These are phyloP conservation scores for Prinia subflava DNA, from an alignment of 2,113 vertebrate genomes.

Conservation along the genomic window DNA sequence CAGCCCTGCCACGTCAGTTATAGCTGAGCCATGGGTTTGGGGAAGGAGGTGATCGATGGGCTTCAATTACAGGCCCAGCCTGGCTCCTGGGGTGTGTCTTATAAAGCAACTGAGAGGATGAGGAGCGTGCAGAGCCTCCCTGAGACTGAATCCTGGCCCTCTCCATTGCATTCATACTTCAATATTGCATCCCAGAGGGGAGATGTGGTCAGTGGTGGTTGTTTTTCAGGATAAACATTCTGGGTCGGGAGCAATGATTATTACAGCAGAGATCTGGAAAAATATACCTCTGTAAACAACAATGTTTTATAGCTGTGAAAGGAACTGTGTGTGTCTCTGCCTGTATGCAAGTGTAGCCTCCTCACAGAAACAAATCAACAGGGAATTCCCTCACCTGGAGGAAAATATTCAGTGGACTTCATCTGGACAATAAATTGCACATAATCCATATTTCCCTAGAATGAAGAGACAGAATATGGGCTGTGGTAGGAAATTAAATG, in stretches of 20 bases:
- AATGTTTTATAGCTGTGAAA: neutral
- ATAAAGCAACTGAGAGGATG: neutral
- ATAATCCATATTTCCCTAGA: neutral
- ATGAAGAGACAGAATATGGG: neutral
- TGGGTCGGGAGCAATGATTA: neutral
- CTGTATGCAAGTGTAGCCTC: accelerated
- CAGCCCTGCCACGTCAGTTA: constrained; percentile 5
- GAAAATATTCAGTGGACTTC: neutral
- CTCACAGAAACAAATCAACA: neutral
- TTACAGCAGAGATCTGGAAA: neutral
- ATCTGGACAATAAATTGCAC: neutral
- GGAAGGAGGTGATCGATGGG: constrained; percentile 26
- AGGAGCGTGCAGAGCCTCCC: neutral
- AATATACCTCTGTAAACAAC: neutral
- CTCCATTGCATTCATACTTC: neutral
- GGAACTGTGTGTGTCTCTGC: neutral
- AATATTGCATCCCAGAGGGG: neutral
- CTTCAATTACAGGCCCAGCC: neutral
- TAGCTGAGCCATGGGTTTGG: constrained; percentile 30
- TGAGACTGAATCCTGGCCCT: neutral
- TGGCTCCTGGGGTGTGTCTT: neutral
- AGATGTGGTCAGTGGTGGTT: neutral
- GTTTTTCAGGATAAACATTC: constrained; percentile 4
- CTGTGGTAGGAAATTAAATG: neutral
- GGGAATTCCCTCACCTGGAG: neutral